Evolutionary conservation across 1,140 invertebrate genomes (phyloP).

Genomic region (Pteromalus puparum): DNA sequence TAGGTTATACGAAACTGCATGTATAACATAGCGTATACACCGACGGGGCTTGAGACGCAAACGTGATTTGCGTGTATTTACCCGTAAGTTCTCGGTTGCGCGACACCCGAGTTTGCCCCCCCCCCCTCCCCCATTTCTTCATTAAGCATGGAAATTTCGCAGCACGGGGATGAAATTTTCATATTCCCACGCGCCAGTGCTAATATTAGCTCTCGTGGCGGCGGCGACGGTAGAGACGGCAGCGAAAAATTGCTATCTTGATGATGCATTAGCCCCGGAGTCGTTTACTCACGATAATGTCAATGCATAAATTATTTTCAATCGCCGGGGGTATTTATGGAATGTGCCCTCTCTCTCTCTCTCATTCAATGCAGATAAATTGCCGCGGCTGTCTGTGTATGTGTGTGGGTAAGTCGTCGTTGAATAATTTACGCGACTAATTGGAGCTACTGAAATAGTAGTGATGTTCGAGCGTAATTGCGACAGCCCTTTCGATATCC

Average conservation of each 20-base stretch:
- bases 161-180: constrained; percentile 9
- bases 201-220: not conserved
- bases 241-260: constrained; percentile 33
- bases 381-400: too few species aligned
- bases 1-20: not conserved
- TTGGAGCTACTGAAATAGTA: not conserved
- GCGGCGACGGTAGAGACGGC: not conserved
- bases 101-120: not conserved
- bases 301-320: constrained; percentile 17
- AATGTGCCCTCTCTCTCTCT: not conserved
- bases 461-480: not conserved
- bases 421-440: not conserved
- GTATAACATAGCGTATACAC: not conserved
- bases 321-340: not conserved
- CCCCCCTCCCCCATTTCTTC: constrained; percentile 16
- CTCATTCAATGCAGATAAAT: not conserved
- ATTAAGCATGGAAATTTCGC: constrained; percentile 42
- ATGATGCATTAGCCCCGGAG: not conserved
- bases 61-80: constrained; percentile 35
- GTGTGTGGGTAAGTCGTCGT: not conserved
- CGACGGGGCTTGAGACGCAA: not conserved
- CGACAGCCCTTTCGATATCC: too few species aligned
- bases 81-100: not conserved
- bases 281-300: not conserved
- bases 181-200: constrained; percentile 7